Conservation (phyloP, 2,113 vertebrate species). For the Montifringilla adamsi region DNA sequence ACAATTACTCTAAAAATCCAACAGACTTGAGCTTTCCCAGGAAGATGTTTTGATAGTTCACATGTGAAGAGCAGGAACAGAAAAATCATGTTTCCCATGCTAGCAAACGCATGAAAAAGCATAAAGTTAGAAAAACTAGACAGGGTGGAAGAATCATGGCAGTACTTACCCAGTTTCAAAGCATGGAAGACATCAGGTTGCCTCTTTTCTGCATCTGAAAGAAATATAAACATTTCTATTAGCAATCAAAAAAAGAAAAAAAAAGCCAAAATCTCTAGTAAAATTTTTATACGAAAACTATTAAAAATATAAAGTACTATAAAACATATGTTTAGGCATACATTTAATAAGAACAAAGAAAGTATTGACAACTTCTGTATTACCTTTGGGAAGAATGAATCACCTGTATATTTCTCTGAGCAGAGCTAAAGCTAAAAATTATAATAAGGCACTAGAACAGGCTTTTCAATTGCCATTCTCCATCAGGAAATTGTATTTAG, state of each 20-base stretch:
- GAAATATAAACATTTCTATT: slow-evolving; percentile 33
- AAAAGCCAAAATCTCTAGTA: background rate
- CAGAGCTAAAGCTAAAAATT: background rate
- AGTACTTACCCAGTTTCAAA: slow-evolving; percentile 86
- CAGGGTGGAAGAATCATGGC: background rate
- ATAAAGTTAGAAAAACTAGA: background rate
- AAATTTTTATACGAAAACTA: background rate
- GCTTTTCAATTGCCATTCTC: background rate
- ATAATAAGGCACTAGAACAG: background rate
- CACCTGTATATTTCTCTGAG: background rate
- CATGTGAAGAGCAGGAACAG: background rate
- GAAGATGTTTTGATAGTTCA: background rate
- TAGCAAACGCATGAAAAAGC: background rate
- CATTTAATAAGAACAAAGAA: background rate
- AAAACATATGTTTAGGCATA: background rate
- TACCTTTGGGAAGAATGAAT: background rate
- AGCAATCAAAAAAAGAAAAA: background rate
- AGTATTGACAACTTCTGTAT: background rate
- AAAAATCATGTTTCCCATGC: background rate
- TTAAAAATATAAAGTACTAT: background rate
- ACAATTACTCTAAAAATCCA: background rate
- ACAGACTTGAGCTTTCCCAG: background rate
- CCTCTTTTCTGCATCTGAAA: slow-evolving; percentile 88
- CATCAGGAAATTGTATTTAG: background rate
- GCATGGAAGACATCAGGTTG: slow-evolving; percentile 93